phyloP scores from a whole-genome alignment of 2,113 vertebrate genomes.

The Solea senegalensis region DNA sequence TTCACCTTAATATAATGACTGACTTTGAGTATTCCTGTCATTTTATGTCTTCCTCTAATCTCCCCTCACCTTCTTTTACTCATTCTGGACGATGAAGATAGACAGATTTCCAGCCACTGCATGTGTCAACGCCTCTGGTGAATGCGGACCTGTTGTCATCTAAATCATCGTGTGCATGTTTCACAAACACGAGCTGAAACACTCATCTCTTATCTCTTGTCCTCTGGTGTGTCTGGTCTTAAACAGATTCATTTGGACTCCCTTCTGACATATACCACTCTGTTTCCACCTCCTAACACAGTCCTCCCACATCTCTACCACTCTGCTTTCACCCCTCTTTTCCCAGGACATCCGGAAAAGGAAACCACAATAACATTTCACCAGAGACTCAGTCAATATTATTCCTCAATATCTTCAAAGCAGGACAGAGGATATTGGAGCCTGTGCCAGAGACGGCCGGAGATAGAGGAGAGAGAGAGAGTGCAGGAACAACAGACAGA shows the following conservation, averaged over 20 bases:
- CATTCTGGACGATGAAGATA: slow-evolving; percentile 57
- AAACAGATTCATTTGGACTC: slow-evolving; percentile 6
- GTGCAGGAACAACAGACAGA: slow-evolving; percentile 43
- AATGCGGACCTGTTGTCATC: slow-evolving; percentile 11
- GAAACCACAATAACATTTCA: slow-evolving; percentile 79
- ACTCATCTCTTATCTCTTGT: not conserved
- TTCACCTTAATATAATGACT: slow-evolving; percentile 20
- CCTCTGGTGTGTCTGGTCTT: not conserved
- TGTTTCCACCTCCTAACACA: slow-evolving; percentile 6
- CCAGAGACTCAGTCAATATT: slow-evolving; percentile 76
- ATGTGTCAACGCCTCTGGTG: slow-evolving; percentile 48
- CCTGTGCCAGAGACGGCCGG: slow-evolving; percentile 53
- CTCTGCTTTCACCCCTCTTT: slow-evolving; percentile 35
- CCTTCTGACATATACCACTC: not conserved
- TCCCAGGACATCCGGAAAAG: slow-evolving; percentile 65
- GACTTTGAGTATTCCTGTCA: slow-evolving; percentile 40
- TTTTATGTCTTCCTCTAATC: slow-evolving; percentile 53
- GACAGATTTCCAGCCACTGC: slow-evolving; percentile 44
- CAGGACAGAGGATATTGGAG: slow-evolving; percentile 69
- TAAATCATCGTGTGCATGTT: not conserved
- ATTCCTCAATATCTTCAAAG: slow-evolving; percentile 77
- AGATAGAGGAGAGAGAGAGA: slow-evolving; percentile 45
- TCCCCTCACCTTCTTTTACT: slow-evolving; percentile 52
- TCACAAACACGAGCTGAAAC: not conserved
- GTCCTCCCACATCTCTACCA: slow-evolving; percentile 11